phyloP scores from a whole-genome alignment of 2,888 invertebrate species.

The Reticulitermes lucifugus region DNA sequence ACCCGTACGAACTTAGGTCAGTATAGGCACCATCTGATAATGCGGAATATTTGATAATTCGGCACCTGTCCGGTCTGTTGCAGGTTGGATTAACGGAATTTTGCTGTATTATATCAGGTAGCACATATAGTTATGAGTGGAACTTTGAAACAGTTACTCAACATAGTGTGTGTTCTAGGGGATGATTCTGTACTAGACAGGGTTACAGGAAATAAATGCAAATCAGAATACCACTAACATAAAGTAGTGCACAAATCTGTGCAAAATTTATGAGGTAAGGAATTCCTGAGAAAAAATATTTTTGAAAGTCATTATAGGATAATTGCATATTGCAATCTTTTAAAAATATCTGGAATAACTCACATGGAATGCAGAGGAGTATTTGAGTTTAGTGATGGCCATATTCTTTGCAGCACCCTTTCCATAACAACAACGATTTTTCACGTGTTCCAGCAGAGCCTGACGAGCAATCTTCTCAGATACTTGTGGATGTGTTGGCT shows the following conservation, averaged over 20 bases:
- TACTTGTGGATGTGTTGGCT: conserved; percentile 56
- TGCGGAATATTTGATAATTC: too few species aligned
- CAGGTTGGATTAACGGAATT: too few species aligned
- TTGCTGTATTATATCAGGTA: too few species aligned
- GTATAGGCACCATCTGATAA: too few species aligned
- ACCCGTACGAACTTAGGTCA: too few species aligned
- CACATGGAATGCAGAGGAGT: conserved; percentile 67
- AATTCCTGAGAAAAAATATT: neutral
- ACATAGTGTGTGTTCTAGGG: too few species aligned
- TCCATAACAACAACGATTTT: conserved; percentile 67
- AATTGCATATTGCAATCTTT: neutral
- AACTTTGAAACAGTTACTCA: too few species aligned
- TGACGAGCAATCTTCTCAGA: conserved; percentile 63
- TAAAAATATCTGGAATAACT: conserved; percentile 53
- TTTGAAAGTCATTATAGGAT: neutral
- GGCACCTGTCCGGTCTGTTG: too few species aligned
- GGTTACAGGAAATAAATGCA: too few species aligned
- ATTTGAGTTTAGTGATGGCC: conserved; percentile 63
- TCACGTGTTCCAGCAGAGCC: conserved; percentile 63
- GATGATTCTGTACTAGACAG: too few species aligned
- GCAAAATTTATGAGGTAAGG: neutral
- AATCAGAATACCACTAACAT: neutral
- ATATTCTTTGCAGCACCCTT: conserved; percentile 64
- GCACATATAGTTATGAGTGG: too few species aligned
- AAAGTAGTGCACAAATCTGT: neutral